phyloP scores from a whole-genome alignment of 2,888 invertebrate species.

The Caenorhabditis uteleia region DNA sequence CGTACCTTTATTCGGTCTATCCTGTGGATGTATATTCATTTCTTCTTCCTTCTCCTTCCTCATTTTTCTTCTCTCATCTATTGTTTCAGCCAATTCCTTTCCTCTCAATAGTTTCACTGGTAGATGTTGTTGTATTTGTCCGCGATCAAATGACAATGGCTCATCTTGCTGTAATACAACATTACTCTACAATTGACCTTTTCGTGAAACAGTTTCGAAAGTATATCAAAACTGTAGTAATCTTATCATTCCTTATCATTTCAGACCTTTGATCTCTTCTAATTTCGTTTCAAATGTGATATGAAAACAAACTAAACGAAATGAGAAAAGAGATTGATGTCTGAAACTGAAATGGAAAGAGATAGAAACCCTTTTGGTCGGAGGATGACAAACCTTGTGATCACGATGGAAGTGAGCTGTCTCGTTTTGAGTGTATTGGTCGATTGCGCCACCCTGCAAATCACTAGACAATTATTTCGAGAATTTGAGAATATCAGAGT shows the following conservation, averaged over 20 bases:
- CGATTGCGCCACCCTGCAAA: slow-evolving; percentile 49
- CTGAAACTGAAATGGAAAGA: too few relatives aligned
- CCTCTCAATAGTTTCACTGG: slow-evolving; percentile 13
- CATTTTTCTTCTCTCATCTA: slow-evolving; percentile 14
- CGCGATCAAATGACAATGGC: slow-evolving; percentile 44
- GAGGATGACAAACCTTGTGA: slow-evolving; percentile 36
- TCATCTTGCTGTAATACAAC: slow-evolving; percentile 32
- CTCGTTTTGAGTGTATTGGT: slow-evolving; percentile 55
- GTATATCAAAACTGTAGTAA: too few relatives aligned
- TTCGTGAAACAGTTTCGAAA: not conserved
- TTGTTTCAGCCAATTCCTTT: slow-evolving; percentile 18
- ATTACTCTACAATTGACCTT: slow-evolving; percentile 1
- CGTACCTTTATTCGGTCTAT: slow-evolving; percentile 25
- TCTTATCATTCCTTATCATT: too few relatives aligned
- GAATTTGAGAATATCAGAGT: too few relatives aligned
- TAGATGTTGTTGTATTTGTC: slow-evolving; percentile 31
- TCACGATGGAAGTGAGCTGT: slow-evolving; percentile 55
- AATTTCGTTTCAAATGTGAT: too few relatives aligned
- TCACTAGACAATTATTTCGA: too few relatives aligned
- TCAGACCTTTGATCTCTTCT: too few relatives aligned
- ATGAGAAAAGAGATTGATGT: too few relatives aligned
- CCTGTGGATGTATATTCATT: slow-evolving; percentile 25
- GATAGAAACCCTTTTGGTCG: not conserved
- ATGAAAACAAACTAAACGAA: not conserved
- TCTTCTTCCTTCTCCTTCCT: slow-evolving; percentile 29